A percentile compares a stretch with the other conserved stretches of the same genome.
Conservation (phyloP, 1,140 invertebrate species). For the Periplaneta americana region DNA sequence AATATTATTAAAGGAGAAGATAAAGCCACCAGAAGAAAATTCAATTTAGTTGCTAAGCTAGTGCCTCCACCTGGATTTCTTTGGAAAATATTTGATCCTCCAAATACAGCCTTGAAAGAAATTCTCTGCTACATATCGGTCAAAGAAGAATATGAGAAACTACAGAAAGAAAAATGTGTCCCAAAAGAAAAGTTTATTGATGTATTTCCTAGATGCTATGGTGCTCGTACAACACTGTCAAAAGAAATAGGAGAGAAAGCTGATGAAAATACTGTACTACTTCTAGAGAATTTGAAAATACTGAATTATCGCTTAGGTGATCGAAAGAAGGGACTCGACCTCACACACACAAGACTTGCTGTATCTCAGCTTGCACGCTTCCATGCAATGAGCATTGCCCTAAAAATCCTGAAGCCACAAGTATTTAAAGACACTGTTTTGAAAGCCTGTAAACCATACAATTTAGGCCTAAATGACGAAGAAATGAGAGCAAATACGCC, state of each 20-base stretch:
- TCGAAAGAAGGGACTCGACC: not conserved
- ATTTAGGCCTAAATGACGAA: not conserved
- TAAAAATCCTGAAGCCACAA: slow-evolving; percentile 10
- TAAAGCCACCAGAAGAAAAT: not conserved
- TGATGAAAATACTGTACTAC: slow-evolving; percentile 4
- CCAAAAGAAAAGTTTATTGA: not conserved
- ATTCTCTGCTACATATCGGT: not conserved
- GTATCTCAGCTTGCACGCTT: slow-evolving; percentile 6
- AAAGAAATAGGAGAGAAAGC: not conserved
- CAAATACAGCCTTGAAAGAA: slow-evolving; percentile 2
- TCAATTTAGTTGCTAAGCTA: slow-evolving; percentile 4
- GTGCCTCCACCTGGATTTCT: not conserved
- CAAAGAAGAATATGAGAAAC: not conserved
- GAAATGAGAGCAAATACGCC: not conserved
- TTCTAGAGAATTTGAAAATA: slow-evolving; percentile 8
- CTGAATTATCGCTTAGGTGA: slow-evolving; percentile 1
- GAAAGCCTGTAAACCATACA: not conserved
- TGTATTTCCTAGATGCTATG: not conserved
- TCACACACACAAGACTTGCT: not conserved
- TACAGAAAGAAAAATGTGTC: slow-evolving; percentile 6
- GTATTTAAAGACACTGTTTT: slow-evolving; percentile 5
- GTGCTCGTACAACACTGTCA: not conserved
- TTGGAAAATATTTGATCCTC: not conserved
- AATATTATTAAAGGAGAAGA: not conserved
- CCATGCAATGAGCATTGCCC: slow-evolving; percentile 2